Percentiles rank a stretch among this genome's conserved stretches.
Evolutionary conservation across 2,113 vertebrate genomes (phyloP).

Genomic region (Amblyopsis rosae): DNA sequence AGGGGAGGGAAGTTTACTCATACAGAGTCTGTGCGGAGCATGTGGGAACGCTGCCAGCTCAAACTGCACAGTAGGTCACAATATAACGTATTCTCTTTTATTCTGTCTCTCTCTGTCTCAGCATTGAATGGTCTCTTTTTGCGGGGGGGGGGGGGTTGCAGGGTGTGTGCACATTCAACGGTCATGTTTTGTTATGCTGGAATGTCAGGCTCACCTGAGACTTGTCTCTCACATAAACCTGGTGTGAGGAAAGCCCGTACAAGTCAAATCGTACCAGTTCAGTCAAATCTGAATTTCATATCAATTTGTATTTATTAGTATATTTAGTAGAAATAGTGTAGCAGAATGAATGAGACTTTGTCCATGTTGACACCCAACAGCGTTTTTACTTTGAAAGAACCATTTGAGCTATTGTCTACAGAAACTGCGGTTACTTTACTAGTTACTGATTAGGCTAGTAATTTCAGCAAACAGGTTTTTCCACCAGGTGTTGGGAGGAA

Average conservation of each 20-base stretch:
- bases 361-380: not conserved
- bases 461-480: conserved; percentile 59
- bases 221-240: too few species aligned
- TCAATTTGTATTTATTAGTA: not conserved
- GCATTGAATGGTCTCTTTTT: conserved; percentile 23
- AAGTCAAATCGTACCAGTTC: too few species aligned
- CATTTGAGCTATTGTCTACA: conserved; percentile 9
- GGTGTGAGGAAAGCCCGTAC: too few species aligned
- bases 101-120: conserved; percentile 32
- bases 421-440: conserved; percentile 17
- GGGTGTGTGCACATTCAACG: conserved; percentile 18
- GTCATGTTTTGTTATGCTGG: conserved; percentile 45
- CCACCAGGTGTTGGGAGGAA: conserved; percentile 40
- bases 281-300: too few species aligned
- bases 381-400: conserved; percentile 38
- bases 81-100: conserved; percentile 64
- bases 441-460: conserved; percentile 61
- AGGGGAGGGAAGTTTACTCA: conserved; percentile 75
- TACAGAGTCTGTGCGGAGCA: conserved; percentile 64
- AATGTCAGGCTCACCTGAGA: conserved; percentile 44
- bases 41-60: conserved; percentile 71
- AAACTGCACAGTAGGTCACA: conserved; percentile 78
- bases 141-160: conserved; percentile 6
- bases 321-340: not conserved
- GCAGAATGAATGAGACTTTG: not conserved